Evolutionary conservation across 2,888 invertebrate genomes (phyloP), one percentile per base, ranked within the genome.

Genomic region (Tachina grossa): DNA sequence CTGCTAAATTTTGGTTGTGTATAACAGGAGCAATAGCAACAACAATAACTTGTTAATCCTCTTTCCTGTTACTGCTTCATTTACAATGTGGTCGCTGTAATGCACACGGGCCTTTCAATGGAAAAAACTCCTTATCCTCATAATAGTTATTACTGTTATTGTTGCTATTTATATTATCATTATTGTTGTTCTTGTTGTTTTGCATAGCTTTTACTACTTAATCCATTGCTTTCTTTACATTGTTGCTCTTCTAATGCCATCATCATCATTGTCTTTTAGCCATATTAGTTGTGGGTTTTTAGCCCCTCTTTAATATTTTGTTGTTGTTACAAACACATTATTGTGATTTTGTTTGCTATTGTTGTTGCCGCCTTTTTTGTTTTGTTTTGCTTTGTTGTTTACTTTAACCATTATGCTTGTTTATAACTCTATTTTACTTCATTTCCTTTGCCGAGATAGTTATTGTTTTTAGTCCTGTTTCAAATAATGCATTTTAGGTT

Each of bases 371-470:
- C 8, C 16, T 31, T 16, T 53, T 53, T 16, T n/a, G 53, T 13
- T 74, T 41, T 55, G 41, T 39, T 66, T 55, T 43, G 43, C 31
- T 22, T 63, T 65, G 72, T 80, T 80, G 80, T 80, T 74, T 57
- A 72, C 49, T 80, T 80, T 57, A 57, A 43, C 72, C 66, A 80
- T 80, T 80, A 76, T 74, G 49, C 65, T 72, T 72, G 72, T 80
- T 80, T 74, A 80, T 74, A 80, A 74, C 80, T 66, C 49, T 80
- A 66, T 74, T 80, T 74, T 66, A 72, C 72, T 59, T 72, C 72
- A 74, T 66, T 80, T 80, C 80, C 66, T 59, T 59, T 57, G 13
- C 47, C n/a, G 9, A 77, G 41, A 57, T 53, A 55, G 66, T 41
- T 74, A 31, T 80, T 65, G 16, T 51, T 78, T 72, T 55, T 71